A percentile compares a stretch with the other conserved stretches of the same genome.
phyloP scores from a whole-genome alignment of 2,113 vertebrate genomes.

The Sceloporus tristichus region DNA sequence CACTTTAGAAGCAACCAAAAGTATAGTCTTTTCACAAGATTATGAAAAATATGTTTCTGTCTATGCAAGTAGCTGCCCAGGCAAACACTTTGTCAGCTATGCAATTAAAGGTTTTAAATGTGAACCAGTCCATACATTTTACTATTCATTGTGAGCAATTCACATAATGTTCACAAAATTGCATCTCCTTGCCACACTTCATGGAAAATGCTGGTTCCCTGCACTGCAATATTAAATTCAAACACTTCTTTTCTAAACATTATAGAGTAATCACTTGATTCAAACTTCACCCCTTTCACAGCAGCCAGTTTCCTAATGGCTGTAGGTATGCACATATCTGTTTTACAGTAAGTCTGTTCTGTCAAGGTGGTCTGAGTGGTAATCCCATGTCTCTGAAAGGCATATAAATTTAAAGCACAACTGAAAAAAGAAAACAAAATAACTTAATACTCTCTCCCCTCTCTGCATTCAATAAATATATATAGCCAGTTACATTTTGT shows the following conservation, averaged over 20 bases:
- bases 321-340: constrained; percentile 52
- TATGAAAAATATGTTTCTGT: constrained; percentile 20
- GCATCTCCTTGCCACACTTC: constrained; percentile 53
- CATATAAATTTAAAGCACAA: constrained; percentile 69
- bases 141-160: constrained; percentile 35
- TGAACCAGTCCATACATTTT: constrained; percentile 28
- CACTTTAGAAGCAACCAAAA: constrained; percentile 38
- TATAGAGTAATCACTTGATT: constrained; percentile 43
- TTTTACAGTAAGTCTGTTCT: constrained; percentile 70
- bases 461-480: constrained; percentile 50
- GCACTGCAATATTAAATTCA: constrained; percentile 13
- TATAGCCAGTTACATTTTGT: constrained; percentile 85
- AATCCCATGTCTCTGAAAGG: constrained; percentile 62
- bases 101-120: constrained; percentile 20
- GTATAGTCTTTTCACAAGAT: constrained; percentile 24
- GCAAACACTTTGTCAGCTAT: not conserved
- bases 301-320: constrained; percentile 34
- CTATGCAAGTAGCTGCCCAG: not conserved
- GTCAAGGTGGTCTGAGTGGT: constrained; percentile 51
- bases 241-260: constrained; percentile 48
- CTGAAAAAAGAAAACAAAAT: constrained; percentile 69
- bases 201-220: constrained; percentile 32
- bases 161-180: constrained; percentile 51
- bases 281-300: constrained; percentile 21
- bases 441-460: constrained; percentile 69